Conservation (phyloP, 2,888 invertebrate genomes). For the Cantharis rufa region DNA sequence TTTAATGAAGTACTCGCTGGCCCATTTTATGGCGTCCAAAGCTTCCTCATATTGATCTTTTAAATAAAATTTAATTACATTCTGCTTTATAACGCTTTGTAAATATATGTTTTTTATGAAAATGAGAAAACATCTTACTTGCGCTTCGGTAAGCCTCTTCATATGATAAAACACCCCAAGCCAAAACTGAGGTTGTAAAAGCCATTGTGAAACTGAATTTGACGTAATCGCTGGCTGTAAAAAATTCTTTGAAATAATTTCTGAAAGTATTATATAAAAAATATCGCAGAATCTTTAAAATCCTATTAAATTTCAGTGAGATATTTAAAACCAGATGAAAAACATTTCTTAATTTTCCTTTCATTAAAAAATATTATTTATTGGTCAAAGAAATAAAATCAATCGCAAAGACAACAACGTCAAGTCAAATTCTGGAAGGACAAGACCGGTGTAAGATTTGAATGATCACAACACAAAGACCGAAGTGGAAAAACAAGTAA, state of each 20-base stretch:
- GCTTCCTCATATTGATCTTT: constrained; percentile 55
- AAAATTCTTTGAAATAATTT: background rate
- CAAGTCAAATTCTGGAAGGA: too few species aligned
- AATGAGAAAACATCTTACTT: constrained; percentile 39
- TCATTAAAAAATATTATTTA: too few species aligned
- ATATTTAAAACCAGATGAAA: background rate
- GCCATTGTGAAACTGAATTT: constrained; percentile 64
- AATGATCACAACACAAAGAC: too few species aligned
- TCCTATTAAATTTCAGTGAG: background rate
- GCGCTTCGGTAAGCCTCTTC: constrained; percentile 56
- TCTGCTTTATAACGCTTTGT: background rate
- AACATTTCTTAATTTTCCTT: background rate
- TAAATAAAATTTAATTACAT: constrained; percentile 7
- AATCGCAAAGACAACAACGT: too few species aligned
- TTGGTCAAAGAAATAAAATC: too few species aligned
- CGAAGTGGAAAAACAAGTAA: too few species aligned
- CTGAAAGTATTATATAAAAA: background rate
- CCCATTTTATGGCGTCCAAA: constrained; percentile 60
- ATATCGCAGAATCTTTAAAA: background rate
- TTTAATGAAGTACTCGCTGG: constrained; percentile 65
- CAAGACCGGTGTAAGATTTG: too few species aligned
- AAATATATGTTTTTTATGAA: background rate
- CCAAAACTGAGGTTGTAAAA: constrained; percentile 59
- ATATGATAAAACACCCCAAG: constrained; percentile 61
- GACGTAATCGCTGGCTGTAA: constrained; percentile 61